Base-by-base conservation (phyloP, 2,797 vertebrate genomes). In the Podargus strigoides region DNA sequence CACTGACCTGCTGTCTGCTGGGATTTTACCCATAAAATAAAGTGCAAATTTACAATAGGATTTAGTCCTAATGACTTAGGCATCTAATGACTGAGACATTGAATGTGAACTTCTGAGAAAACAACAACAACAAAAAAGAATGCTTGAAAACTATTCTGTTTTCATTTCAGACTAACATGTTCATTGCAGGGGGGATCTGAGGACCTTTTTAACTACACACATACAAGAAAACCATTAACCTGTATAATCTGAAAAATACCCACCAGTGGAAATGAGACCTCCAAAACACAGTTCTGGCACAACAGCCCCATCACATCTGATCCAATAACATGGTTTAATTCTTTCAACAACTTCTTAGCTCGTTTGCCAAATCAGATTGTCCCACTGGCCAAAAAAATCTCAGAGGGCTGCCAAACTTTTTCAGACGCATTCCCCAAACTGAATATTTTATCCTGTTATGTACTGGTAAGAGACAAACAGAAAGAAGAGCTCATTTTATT, bases 331-430 rank as follows among this genome's bases (percentile, higher is more conserved):
- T 0, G 0, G 36, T 63, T 72, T 92, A 70, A 95, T 92, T 72
- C 72, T 90, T 92, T 79, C 90, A 83, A 70, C 87, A 88, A 75
- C 77, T 85, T 85, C 58, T 59, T 44, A 30, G 58, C 39, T 70
- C 5, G 24, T 59, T 91, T 55, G 91, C 84, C 92, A 88, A 85
- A 94, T 92, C 84, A 72, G 92, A 86, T 92, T 30, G 63, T 42
- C 36, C 53, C 46, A 34, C 36, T 24, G 14, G 72, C 90, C 84
- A 92, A 81, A 76, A 80, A 86, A 62, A 77, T 77, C 86, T 41
- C 20, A 28, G 55, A 70, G 86, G 21, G 58, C 58, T 88, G 87
- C 87, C 81, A 82, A 50, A 76, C 2, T n/a, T 88, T 58, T 59
- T 67, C 87, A 86, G 90, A 83, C 63, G 55, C 60, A 86, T 83